phyloP scores from a whole-genome alignment of 2,888 invertebrate genomes.

The Volucella zonaria region DNA sequence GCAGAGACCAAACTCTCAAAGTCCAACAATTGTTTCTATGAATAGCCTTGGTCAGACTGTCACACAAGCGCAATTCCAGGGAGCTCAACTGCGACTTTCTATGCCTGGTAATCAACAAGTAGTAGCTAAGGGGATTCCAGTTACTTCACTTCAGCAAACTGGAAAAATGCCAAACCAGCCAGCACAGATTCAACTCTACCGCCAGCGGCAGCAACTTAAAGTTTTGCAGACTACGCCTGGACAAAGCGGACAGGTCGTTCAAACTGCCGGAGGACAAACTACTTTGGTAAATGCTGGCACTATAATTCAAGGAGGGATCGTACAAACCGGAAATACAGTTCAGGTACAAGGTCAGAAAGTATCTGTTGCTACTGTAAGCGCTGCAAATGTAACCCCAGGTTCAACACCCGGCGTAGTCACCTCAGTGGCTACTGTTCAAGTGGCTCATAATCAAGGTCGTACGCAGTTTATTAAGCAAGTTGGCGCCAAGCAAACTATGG shows the following conservation, averaged over 20 bases:
- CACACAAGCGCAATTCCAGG: conserved; percentile 80
- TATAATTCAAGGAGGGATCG: conserved; percentile 81
- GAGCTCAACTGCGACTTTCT: conserved; percentile 80
- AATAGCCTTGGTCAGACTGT: conserved; percentile 80
- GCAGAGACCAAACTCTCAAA: conserved; percentile 80
- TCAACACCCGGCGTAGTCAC: conserved; percentile 79
- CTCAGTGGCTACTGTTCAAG: conserved; percentile 83
- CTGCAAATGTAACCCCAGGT: conserved; percentile 75
- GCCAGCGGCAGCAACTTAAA: conserved; percentile 81
- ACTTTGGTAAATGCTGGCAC: conserved; percentile 80
- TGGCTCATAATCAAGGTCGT: conserved; percentile 82
- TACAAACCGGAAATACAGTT: conserved; percentile 78
- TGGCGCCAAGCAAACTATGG: conserved; percentile 82
- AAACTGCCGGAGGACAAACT: conserved; percentile 79
- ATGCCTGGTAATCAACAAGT: conserved; percentile 80
- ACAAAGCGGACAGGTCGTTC: conserved; percentile 79
- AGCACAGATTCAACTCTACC: conserved; percentile 81
- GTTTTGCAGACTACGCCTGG: conserved; percentile 75
- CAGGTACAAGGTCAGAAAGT: conserved; percentile 82
- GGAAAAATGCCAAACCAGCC: conserved; percentile 79
- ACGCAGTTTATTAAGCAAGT: conserved; percentile 82
- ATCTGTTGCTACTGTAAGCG: conserved; percentile 80
- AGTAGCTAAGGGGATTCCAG: conserved; percentile 81
- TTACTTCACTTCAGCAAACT: conserved; percentile 80
- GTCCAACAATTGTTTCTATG: conserved; percentile 82